A percentile compares a stretch with the other conserved stretches of the same genome.
phyloP scores from a whole-genome alignment of 1,140 invertebrate species.

The Bombus breviceps region DNA sequence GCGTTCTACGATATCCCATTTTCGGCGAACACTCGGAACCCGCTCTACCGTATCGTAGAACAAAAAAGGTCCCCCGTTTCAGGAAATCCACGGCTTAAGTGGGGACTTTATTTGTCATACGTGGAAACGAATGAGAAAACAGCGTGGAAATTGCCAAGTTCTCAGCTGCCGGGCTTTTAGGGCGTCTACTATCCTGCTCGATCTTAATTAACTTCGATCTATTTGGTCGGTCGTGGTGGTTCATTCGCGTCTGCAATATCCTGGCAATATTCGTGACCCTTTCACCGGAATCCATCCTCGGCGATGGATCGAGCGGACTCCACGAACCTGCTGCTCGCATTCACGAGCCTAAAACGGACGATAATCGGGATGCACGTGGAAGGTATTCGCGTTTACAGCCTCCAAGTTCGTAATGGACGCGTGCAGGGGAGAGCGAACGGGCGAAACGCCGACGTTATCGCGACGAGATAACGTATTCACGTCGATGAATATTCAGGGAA shows the following conservation, averaged over 20 bases:
- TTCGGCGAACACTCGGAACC: not conserved
- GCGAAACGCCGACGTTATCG: constrained; percentile 4
- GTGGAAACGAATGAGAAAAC: not conserved
- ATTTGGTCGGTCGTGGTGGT: not conserved
- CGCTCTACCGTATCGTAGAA: not conserved
- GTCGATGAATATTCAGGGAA: constrained; percentile 37
- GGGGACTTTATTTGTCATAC: not conserved
- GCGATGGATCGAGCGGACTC: not conserved
- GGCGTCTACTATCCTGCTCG: not conserved
- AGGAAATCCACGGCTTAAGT: too few relatives aligned
- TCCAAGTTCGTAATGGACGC: not conserved
- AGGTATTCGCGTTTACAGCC: not conserved
- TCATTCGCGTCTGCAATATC: not conserved
- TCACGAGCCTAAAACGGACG: not conserved
- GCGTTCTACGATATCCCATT: not conserved
- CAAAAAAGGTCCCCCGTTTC: too few relatives aligned
- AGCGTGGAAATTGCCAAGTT: not conserved
- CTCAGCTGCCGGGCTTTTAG: not conserved
- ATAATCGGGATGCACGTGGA: not conserved
- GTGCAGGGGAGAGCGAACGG: not conserved
- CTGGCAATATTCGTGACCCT: not conserved
- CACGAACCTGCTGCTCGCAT: not conserved
- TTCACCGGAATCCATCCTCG: not conserved
- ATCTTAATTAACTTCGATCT: constrained; percentile 20
- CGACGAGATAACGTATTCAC: constrained; percentile 8